These are phyloP conservation scores for Elaphurus davidianus DNA, from an alignment of 2,113 vertebrate species.

Conservation along the genomic window DNA sequence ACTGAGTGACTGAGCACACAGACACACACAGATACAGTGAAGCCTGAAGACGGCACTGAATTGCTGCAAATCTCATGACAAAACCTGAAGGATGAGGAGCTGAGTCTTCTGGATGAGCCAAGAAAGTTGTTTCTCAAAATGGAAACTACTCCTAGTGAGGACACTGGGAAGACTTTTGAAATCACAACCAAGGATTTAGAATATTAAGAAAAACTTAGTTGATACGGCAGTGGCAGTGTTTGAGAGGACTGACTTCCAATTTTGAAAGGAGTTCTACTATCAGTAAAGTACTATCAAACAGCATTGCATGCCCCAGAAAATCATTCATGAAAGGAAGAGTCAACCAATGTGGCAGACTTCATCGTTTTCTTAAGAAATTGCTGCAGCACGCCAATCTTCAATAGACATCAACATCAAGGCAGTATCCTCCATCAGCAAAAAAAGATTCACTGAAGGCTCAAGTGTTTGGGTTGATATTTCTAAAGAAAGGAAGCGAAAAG, in stretches of 20 bases:
- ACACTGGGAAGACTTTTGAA: background rate
- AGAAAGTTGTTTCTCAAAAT: background rate
- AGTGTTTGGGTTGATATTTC: background rate
- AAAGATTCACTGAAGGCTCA: background rate
- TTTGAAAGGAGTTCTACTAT: background rate
- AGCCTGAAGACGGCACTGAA: background rate
- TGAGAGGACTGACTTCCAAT: background rate
- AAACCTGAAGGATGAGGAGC: background rate
- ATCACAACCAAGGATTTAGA: background rate
- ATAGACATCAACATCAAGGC: background rate
- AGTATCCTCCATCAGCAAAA: background rate
- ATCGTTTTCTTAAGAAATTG: background rate
- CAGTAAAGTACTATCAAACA: background rate
- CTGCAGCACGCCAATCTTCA: rapidly evolving
- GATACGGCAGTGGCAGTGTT: background rate
- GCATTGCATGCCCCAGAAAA: background rate
- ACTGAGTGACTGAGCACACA: background rate
- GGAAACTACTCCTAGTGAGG: background rate
- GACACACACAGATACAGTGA: background rate
- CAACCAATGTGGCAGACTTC: background rate
- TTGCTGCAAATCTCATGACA: background rate
- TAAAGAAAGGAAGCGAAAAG: rapidly evolving
- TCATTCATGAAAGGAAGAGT: background rate
- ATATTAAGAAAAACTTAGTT: background rate
- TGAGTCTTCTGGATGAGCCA: background rate